A percentile compares a stretch with the other conserved stretches of the same genome.
phyloP scores from a whole-genome alignment of 1,140 invertebrate genomes.

The Anoplophora glabripennis region DNA sequence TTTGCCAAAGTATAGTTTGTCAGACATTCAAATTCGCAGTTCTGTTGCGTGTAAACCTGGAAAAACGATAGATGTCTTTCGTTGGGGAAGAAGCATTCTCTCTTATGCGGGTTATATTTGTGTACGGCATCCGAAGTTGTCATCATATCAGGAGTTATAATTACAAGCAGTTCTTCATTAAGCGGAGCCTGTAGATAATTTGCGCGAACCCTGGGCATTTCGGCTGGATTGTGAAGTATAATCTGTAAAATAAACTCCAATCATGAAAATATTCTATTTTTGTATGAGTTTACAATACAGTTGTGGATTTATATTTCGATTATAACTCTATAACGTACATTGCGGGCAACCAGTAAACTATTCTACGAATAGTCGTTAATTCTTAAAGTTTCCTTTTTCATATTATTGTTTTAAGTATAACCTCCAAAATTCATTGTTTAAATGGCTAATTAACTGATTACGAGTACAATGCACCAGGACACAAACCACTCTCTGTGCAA shows the following conservation, averaged over 20 bases:
- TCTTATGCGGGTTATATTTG: conserved; percentile 55
- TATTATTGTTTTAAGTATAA: too few relatives aligned
- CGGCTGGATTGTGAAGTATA: conserved; percentile 57
- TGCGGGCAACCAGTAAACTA: too few relatives aligned
- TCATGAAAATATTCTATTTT: too few relatives aligned
- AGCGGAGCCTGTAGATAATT: conserved; percentile 58
- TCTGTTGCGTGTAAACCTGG: conserved; percentile 70
- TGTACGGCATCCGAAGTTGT: conserved; percentile 55
- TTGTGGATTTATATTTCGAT: too few relatives aligned
- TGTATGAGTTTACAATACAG: too few relatives aligned
- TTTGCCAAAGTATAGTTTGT: conserved; percentile 66
- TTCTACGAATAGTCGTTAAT: too few relatives aligned
- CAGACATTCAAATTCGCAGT: conserved; percentile 74
- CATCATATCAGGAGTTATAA: conserved; percentile 58
- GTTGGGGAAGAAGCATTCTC: conserved; percentile 57
- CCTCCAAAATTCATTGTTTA: too few relatives aligned
- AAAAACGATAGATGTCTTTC: conserved; percentile 58
- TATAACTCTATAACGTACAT: too few relatives aligned
- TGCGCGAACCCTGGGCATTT: conserved; percentile 55
- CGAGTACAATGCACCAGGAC: too few relatives aligned
- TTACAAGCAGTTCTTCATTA: conserved; percentile 55
- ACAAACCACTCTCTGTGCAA: too few relatives aligned
- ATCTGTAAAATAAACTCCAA: conserved; percentile 43
- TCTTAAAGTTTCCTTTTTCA: too few relatives aligned
- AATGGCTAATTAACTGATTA: too few relatives aligned